These are phyloP conservation scores for Periophthalmodon schlosseri DNA, from an alignment of 2,113 vertebrate species.

Conservation along the genomic window DNA sequence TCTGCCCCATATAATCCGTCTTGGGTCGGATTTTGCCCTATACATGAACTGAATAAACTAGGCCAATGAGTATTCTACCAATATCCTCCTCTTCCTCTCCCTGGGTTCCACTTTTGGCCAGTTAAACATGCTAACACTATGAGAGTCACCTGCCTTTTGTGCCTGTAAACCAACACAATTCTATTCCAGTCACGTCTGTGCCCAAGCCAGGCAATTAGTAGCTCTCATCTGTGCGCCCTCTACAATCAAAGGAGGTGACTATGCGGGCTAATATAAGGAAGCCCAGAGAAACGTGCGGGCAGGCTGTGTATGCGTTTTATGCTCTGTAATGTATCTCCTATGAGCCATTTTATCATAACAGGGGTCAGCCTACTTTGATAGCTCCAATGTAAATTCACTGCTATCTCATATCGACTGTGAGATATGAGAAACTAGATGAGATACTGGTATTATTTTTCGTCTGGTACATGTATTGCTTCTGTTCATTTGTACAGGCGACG, in stretches of 20 bases:
- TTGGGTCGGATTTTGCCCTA: constrained; percentile 15
- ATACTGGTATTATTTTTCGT: constrained; percentile 23
- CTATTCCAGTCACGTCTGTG: constrained; percentile 61
- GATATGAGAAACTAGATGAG: not conserved
- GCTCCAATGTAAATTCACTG: constrained; percentile 21
- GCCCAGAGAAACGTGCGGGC: constrained; percentile 27
- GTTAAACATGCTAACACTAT: constrained; percentile 15
- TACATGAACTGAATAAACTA: not conserved
- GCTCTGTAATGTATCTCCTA: not conserved
- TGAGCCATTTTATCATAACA: constrained; percentile 36
- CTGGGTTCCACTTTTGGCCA: constrained; percentile 12
- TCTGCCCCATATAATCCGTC: constrained; percentile 17
- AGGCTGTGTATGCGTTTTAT: constrained; percentile 9
- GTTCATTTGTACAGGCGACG: not conserved
- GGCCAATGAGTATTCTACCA: constrained; percentile 30
- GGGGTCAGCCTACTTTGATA: constrained; percentile 23
- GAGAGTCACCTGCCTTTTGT: constrained; percentile 26
- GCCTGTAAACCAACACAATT: constrained; percentile 15
- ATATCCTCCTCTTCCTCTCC: not conserved
- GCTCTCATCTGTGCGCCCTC: constrained; percentile 39
- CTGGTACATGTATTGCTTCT: not conserved
- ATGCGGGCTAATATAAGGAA: constrained; percentile 43
- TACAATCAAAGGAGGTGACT: constrained; percentile 56
- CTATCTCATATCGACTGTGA: not conserved
- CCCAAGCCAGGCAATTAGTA: constrained; percentile 63